These are phyloP conservation scores for Himalopsyche kuldschensis DNA, from an alignment of 2,888 invertebrate genomes.

Conservation along the genomic window DNA sequence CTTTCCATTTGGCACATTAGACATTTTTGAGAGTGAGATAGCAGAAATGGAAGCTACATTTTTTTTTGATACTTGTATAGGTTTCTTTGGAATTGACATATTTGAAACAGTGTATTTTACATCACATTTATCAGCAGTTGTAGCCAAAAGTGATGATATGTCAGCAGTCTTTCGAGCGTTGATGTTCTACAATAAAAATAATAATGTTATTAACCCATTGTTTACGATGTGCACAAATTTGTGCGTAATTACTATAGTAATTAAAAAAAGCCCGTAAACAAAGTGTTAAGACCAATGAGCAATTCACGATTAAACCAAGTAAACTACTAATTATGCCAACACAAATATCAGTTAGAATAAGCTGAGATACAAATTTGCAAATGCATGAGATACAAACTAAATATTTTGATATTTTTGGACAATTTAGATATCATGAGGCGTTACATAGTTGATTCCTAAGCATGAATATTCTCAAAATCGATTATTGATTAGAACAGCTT, in stretches of 20 bases:
- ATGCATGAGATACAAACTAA: too few species aligned
- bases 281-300: neutral
- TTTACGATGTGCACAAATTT: too few species aligned
- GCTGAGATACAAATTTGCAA: too few species aligned
- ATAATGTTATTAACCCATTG: neutral
- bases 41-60: neutral
- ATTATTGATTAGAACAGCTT: conserved; percentile 7
- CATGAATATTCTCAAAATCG: neutral
- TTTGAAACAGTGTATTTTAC: neutral
- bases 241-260: too few species aligned
- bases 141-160: neutral
- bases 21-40: neutral
- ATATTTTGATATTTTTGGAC: too few species aligned
- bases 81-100: neutral
- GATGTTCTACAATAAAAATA: neutral
- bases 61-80: neutral
- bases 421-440: too few species aligned
- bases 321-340: too few species aligned
- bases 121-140: neutral
- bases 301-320: too few species aligned
- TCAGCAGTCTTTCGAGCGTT: neutral
- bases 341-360: too few species aligned
- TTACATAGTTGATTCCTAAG: neutral
- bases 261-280: too few species aligned
- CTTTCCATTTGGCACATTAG: neutral